Base-by-base conservation (phyloP, 2,888 invertebrate species). In the Scaptomyza tumidula region DNA sequence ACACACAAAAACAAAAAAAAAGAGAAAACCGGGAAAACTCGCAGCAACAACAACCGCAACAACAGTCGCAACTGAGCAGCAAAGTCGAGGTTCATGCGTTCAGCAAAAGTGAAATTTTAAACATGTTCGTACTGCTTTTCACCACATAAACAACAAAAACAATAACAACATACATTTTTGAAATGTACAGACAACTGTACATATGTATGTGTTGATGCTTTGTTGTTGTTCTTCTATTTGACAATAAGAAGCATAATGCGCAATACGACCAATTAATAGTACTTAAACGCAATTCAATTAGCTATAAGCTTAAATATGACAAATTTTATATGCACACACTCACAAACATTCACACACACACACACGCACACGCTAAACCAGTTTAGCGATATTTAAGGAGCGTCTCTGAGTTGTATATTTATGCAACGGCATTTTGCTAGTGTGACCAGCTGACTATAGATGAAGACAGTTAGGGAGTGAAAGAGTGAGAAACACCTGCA, bases 91-190 rank as follows among this genome's bases (percentile, higher is more conserved):
- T 71, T 71, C 71, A 62, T 49, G 37, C 71, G 63, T 62, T 53
- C 52, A 62, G 64, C n/a, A 78, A 87, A 87, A 87, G 81, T 87
- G 88, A 87, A 81, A 85, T 78, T 85, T 78, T 44, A 54, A 71
- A 69, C 59, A 78, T 74, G 58, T 71, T 52, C 49, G 46, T 39
- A 56, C 54, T 57, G 56, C 50, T 63, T 64, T 63, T 71, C 60
- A 70, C 66, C 39, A 65, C 44, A 58, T 45, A 57, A 31, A 43
- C 16, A 41, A 16, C 41, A 41, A n/a, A n/a, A n/a, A 41, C 39
- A 16, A 39, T 2, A 16, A 39, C 24, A 24, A 24, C 24, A 24
- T 24, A 24, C 24, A 24, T 24, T 24, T 24, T 24, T 4, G 3
- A 24, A 24, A 24, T 24, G 24, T 24, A 24, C 24, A 24, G 24